These are phyloP conservation scores for Chauna torquata DNA, from an alignment of 2,113 vertebrate genomes.

Conservation along the genomic window DNA sequence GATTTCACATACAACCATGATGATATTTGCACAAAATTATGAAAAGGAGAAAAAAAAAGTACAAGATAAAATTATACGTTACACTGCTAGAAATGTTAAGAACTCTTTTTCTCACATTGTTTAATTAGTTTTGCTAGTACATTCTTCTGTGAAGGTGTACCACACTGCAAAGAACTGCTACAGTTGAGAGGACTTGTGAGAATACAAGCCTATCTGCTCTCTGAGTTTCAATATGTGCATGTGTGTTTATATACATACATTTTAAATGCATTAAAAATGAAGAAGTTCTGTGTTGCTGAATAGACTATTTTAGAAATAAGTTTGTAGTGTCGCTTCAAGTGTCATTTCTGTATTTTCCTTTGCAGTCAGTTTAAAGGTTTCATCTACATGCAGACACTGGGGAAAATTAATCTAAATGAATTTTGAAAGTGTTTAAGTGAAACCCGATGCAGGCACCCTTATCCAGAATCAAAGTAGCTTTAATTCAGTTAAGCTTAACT, in stretches of 20 bases:
- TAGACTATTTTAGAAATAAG: neutral
- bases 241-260: neutral
- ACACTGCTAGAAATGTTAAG: too few species aligned
- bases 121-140: neutral
- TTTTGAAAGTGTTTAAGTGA: neutral
- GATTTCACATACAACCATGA: neutral
- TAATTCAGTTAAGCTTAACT: neutral
- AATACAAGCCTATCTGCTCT: neutral
- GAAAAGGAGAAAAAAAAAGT: neutral
- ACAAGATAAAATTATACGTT: too few species aligned
- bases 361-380: neutral
- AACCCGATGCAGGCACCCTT: neutral
- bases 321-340: neutral
- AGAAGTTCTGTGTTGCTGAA: neutral
- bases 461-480: neutral
- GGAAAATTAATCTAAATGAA: neutral
- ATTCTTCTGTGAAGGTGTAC: neutral
- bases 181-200: neutral
- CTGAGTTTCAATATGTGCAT: neutral
- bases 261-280: neutral
- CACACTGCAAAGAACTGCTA: neutral
- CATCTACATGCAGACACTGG: neutral
- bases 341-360: neutral
- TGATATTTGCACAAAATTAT: neutral
- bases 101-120: neutral